Conservation (phyloP, 2,888 invertebrate genomes). For the Lacanobia oleracea region DNA sequence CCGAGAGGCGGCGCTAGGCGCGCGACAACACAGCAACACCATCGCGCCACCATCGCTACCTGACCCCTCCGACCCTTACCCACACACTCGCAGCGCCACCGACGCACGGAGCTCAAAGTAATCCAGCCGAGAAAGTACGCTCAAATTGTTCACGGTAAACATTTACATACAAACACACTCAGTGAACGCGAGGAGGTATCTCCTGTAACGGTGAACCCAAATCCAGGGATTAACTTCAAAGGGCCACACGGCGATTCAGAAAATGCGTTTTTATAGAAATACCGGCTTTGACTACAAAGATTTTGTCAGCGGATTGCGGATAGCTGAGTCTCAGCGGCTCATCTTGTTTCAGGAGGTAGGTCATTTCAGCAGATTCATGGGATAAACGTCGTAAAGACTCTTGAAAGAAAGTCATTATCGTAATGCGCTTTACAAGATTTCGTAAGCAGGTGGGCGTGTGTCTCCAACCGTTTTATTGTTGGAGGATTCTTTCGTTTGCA, state of each 20-base stretch:
- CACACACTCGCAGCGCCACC: conserved; percentile 40
- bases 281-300: conserved; percentile 84
- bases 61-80: conserved; percentile 62
- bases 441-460: conserved; percentile 55
- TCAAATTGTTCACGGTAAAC: conserved; percentile 77
- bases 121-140: conserved; percentile 70
- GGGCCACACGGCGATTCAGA: conserved; percentile 82
- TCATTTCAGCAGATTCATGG: conserved; percentile 73
- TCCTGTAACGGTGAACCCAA: conserved; percentile 75
- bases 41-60: conserved; percentile 62
- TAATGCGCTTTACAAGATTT: conserved; percentile 70
- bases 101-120: conserved; percentile 65
- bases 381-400: conserved; percentile 66
- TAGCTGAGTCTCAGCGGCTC: conserved; percentile 77
- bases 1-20: conserved; percentile 73
- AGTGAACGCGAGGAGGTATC: conserved; percentile 68
- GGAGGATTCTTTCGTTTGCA: conserved; percentile 39
- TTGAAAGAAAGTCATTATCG: conserved; percentile 68
- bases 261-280: conserved; percentile 89
- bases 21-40: conserved; percentile 63
- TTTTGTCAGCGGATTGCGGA: conserved; percentile 83
- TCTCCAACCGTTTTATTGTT: conserved; percentile 58
- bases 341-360: conserved; percentile 79
- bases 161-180: conserved; percentile 75
- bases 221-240: conserved; percentile 89